These are phyloP conservation scores for Temnothorax unifasciatus DNA, from an alignment of 2,888 invertebrate species.

Conservation along the genomic window DNA sequence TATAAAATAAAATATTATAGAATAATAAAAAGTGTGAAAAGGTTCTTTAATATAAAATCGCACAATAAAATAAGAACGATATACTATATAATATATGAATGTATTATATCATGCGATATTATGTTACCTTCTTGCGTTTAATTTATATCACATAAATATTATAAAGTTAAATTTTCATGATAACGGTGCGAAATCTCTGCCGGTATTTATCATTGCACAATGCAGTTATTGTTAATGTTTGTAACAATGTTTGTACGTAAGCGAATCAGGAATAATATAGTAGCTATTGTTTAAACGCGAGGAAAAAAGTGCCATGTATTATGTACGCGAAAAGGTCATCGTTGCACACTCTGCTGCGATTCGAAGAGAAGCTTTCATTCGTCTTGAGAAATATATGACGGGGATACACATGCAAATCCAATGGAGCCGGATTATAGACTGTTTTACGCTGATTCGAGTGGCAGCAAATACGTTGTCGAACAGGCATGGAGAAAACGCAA, in stretches of 20 bases:
- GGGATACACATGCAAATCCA: constrained; percentile 29
- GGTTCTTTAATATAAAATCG: neutral
- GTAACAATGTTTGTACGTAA: neutral
- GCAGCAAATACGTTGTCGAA: neutral
- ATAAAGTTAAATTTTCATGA: constrained; percentile 3
- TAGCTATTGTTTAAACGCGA: neutral
- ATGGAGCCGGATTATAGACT: constrained; percentile 20
- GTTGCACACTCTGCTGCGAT: neutral
- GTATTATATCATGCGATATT: neutral
- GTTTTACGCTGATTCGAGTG: constrained; percentile 34
- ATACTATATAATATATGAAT: neutral
- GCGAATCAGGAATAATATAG: neutral
- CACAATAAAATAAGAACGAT: neutral
- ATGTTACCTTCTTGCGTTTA: neutral
- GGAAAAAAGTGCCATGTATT: neutral
- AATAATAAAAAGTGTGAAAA: neutral
- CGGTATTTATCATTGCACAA: constrained; percentile 4
- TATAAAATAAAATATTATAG: constrained; percentile 4
- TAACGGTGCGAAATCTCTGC: neutral
- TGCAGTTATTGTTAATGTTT: constrained; percentile 29
- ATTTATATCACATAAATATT: constrained; percentile 19
- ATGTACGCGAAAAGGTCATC: neutral
- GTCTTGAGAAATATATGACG: constrained; percentile 14
- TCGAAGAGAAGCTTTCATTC: neutral
- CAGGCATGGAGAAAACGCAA: neutral